Percentiles rank a stretch among this genome's conserved stretches.
Conservation (phyloP, 2,113 vertebrate species). For the Neodontobutis hainanensis region DNA sequence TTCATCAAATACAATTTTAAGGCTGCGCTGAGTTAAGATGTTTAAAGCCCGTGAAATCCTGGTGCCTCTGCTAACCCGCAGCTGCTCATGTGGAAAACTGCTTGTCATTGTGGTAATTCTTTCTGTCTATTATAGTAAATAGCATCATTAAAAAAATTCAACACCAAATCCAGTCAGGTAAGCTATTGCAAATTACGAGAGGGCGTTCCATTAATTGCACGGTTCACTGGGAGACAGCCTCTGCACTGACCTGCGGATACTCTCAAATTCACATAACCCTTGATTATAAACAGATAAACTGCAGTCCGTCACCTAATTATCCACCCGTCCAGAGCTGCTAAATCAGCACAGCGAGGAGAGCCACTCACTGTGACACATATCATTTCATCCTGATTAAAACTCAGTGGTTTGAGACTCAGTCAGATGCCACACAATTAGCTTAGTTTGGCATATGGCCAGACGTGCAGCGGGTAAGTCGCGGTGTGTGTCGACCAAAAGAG, state of each 20-base stretch:
- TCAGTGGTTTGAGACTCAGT: conserved; percentile 60
- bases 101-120: conserved; percentile 26
- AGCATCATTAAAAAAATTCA: conserved; percentile 28
- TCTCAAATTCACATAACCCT: conserved; percentile 23
- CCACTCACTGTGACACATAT: conserved; percentile 49
- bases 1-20: not conserved
- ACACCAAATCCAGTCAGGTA: conserved; percentile 1
- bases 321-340: conserved; percentile 24
- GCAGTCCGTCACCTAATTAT: conserved; percentile 44
- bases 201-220: conserved; percentile 40
- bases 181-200: conserved; percentile 9
- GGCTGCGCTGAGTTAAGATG: conserved; percentile 5
- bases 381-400: conserved; percentile 69
- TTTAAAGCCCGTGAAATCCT: conserved; percentile 10
- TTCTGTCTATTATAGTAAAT: conserved; percentile 35
- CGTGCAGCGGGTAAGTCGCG: conserved; percentile 7
- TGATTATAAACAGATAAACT: conserved; percentile 38
- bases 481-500: conserved; percentile 2
- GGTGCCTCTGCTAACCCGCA: conserved; percentile 16
- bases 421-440: conserved; percentile 70
- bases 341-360: conserved; percentile 51
- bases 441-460: conserved; percentile 65
- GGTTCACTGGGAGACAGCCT: conserved; percentile 17
- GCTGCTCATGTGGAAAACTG: conserved; percentile 48
- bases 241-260: conserved; percentile 39